phyloP scores from a whole-genome alignment of 2,113 vertebrate genomes.

The Potamarius usumacintae region DNA sequence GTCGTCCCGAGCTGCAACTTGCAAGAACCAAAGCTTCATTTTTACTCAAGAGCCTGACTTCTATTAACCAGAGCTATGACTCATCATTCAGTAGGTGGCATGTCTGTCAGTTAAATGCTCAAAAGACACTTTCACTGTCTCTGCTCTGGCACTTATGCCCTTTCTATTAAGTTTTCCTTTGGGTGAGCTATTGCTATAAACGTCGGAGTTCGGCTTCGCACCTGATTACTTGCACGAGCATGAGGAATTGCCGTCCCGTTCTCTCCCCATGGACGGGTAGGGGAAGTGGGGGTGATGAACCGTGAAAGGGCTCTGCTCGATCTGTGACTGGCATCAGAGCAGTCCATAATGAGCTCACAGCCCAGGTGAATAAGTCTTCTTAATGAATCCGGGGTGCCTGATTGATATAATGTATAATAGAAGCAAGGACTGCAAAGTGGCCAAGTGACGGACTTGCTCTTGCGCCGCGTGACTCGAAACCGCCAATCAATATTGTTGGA shows the following conservation, averaged over 20 bases:
- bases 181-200: conserved; percentile 51
- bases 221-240: conserved; percentile 20
- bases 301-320: conserved; percentile 45
- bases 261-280: conserved; percentile 16
- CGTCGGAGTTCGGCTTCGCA: conserved; percentile 62
- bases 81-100: conserved; percentile 22
- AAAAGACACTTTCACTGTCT: background rate
- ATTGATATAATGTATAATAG: conserved; percentile 31
- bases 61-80: conserved; percentile 16
- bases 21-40: background rate
- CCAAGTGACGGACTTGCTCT: conserved; percentile 22
- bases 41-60: conserved; percentile 28
- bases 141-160: background rate
- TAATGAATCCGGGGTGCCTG: conserved; percentile 58
- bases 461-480: conserved; percentile 44
- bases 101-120: conserved; percentile 16
- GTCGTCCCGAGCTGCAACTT: conserved; percentile 14
- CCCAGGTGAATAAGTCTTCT: conserved; percentile 38
- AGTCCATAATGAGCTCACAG: conserved; percentile 28
- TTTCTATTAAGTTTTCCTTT: conserved; percentile 8
- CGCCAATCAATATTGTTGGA: conserved; percentile 13
- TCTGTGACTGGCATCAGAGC: conserved; percentile 55
- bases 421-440: conserved; percentile 54
- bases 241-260: conserved; percentile 48
- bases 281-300: conserved; percentile 33